phyloP scores from a whole-genome alignment of 1,140 invertebrate genomes.

The Drosophila kohkoa region DNA sequence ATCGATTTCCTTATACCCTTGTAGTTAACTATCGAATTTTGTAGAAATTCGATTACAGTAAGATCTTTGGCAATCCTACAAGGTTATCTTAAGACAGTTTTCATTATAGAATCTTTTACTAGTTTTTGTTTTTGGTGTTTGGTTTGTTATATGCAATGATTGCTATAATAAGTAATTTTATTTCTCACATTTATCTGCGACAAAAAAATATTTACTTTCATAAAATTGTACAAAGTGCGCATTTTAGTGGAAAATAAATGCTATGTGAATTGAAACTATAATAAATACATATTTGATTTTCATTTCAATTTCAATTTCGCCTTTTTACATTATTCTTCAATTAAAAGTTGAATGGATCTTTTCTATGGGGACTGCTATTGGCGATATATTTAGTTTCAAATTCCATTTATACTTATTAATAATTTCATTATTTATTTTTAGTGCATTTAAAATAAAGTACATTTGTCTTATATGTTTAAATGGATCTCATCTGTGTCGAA shows the following conservation, averaged over 20 bases:
- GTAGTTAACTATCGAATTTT: neutral
- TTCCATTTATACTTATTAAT: slow-evolving; percentile 18
- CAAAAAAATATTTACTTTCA: slow-evolving; percentile 54
- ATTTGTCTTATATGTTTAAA: slow-evolving; percentile 54
- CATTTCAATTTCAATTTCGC: neutral
- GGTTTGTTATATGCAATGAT: slow-evolving; percentile 28
- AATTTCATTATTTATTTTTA: slow-evolving; percentile 39
- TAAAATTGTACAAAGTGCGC: slow-evolving; percentile 72
- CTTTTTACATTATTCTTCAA: slow-evolving; percentile 16
- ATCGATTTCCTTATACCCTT: slow-evolving; percentile 1
- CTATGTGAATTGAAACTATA: slow-evolving; percentile 50
- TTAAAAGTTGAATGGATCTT: slow-evolving; percentile 51
- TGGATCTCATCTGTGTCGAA: slow-evolving; percentile 53
- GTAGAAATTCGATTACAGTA: neutral
- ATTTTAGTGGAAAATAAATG: slow-evolving; percentile 58
- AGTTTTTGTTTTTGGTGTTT: neutral
- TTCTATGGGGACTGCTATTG: slow-evolving; percentile 23
- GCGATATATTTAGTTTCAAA: neutral
- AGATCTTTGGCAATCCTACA: neutral
- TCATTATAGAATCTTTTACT: neutral
- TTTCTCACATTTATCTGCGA: slow-evolving; percentile 36
- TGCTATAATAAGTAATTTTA: slow-evolving; percentile 31
- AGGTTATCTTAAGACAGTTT: slow-evolving; percentile 19
- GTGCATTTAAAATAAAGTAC: slow-evolving; percentile 71
- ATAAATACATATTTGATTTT: slow-evolving; percentile 47